Conservation (phyloP, 2,888 invertebrate species). For the Aromia moschata region DNA sequence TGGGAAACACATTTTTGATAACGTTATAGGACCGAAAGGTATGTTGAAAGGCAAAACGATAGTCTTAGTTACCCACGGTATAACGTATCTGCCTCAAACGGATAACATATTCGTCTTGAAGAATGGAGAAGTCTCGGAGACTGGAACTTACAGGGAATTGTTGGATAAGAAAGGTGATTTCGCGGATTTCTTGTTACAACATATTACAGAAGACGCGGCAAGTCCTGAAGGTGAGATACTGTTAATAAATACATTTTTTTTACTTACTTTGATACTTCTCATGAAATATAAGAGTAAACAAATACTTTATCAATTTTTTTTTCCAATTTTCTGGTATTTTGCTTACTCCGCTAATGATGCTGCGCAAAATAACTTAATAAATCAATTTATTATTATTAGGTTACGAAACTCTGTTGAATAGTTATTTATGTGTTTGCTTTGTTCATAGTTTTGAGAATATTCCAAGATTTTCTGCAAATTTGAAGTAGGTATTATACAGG, state of each 20-base stretch:
- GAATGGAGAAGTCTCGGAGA: conserved; percentile 87
- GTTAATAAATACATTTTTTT: too few relatives aligned
- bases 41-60: conserved; percentile 82
- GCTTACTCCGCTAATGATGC: too few relatives aligned
- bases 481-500: too few relatives aligned
- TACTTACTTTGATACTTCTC: too few relatives aligned
- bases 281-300: too few relatives aligned
- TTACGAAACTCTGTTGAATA: conserved; percentile 8
- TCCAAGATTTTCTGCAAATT: neutral
- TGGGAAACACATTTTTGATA: conserved; percentile 96
- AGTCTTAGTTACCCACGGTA: conserved; percentile 93
- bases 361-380: too few relatives aligned
- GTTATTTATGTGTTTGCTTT: neutral
- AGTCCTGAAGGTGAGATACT: conserved; percentile 61
- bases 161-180: conserved; percentile 86
- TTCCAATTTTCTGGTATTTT: too few relatives aligned
- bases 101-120: conserved; percentile 91
- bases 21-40: conserved; percentile 75
- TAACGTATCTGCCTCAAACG: conserved; percentile 90
- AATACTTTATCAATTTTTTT: too few relatives aligned
- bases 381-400: too few relatives aligned
- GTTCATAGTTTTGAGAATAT: neutral
- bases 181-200: conserved; percentile 84
- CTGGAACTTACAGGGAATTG: conserved; percentile 89
- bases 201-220: conserved; percentile 74